Base-by-base conservation (phyloP, 2,113 vertebrate genomes). In the Ceyx melanurus region DNA sequence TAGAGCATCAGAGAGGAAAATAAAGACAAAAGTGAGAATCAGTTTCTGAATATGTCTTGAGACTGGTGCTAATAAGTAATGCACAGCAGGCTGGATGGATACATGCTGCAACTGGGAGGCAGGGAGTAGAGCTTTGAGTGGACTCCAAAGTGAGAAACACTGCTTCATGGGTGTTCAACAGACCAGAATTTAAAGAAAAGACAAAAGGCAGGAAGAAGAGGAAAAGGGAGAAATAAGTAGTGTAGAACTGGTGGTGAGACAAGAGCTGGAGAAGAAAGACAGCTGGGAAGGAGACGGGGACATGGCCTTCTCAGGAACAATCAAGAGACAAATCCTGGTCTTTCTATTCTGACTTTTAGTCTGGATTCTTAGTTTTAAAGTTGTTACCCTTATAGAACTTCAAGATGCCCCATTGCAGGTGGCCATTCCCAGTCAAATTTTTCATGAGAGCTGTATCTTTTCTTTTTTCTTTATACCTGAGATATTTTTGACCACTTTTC, bases 1-100 rank as follows among this genome's bases (percentile, higher is more conserved):
- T 70, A 84, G 23, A 74, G 21, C 0, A 4, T 56, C 45, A 46
- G 74, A 68, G 50, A 61, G 31, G 15, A 83, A 92, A 90, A 48
- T 18, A 75, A 78, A 94, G 81, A 68, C 8, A 31, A 62, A 92
- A 72, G 81, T 67, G 61, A 40, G 77, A 95, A 78, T 83, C n/a
- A 31, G 53, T 35, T 82, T 78, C 61, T 64, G 86, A 86, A 29
- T 4, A 57, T 78, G n/a, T 82, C 77, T 68, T 33, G 70, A 83
- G 57, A 81, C 70, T 1, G 1, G 31, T 46, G 17, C 10, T 93
- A 92, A 42, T 33, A 53, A 86, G 48, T 74, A 61, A 50, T n/a
- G 31, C 28, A 33, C 53, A 65, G 45, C 56, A 81, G 35, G 15
- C 37, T 66, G 57, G 42, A n/a, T 46, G 70, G 73, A 68, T 83